These are phyloP conservation scores for Dioctria rufipes DNA, from an alignment of 2,888 invertebrate genomes.

Conservation along the genomic window DNA sequence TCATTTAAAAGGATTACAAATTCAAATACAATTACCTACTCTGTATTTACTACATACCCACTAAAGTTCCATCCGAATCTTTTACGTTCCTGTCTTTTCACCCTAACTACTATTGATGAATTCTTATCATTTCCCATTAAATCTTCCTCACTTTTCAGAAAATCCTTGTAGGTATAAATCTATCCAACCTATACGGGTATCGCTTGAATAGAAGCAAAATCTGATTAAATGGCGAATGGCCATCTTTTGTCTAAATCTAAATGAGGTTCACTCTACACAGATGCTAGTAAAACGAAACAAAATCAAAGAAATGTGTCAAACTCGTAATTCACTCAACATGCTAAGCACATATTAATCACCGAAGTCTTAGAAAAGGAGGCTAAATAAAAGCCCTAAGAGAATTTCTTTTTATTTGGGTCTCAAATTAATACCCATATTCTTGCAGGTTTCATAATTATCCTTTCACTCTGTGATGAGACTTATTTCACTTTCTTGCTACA, in stretches of 20 bases:
- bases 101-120: neutral
- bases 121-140: conserved; percentile 33
- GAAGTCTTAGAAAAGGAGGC: conserved; percentile 9
- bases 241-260: conserved; percentile 46
- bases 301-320: conserved; percentile 53
- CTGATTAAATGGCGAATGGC: conserved; percentile 45
- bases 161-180: conserved; percentile 5
- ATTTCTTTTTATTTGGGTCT: conserved; percentile 16
- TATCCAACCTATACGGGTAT: neutral
- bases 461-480: conserved; percentile 16
- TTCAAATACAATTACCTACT: too few species aligned
- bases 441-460: conserved; percentile 46
- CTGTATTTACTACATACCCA: too few species aligned
- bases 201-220: conserved; percentile 28
- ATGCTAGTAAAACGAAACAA: conserved; percentile 28
- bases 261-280: conserved; percentile 30
- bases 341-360: conserved; percentile 53
- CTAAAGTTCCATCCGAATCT: too few species aligned
- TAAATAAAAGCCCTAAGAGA: conserved; percentile 4
- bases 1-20: too few species aligned
- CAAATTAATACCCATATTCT: conserved; percentile 49
- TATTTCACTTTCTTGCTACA: conserved; percentile 31
- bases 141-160: conserved; percentile 11
- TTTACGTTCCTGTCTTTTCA: too few species aligned
- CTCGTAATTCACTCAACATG: conserved; percentile 51